These are phyloP conservation scores for Exaiptasia diaphana DNA, from an alignment of 64 coral and sea anemone genomes.

Conservation along the genomic window DNA sequence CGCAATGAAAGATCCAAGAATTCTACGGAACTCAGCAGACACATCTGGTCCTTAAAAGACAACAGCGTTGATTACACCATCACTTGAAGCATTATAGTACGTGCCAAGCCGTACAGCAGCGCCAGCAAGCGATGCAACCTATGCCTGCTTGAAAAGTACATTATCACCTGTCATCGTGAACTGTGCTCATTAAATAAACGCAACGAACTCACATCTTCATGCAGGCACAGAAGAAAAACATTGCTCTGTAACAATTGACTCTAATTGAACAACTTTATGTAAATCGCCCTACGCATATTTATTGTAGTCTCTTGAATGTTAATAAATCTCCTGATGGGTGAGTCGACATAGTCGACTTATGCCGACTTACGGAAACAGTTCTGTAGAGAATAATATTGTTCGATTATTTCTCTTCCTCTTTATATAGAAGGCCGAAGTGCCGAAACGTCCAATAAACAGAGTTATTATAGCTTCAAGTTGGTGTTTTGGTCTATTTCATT, in stretches of 20 bases:
- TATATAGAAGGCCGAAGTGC: too few species aligned
- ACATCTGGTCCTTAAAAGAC: conserved; percentile 6
- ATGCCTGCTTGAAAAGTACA: conserved; percentile 16
- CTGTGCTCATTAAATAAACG: conserved; percentile 22
- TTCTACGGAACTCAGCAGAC: conserved; percentile 12
- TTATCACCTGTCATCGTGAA: conserved; percentile 26
- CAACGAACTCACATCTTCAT: conserved; percentile 8
- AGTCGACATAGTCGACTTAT: too few species aligned
- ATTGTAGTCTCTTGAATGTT: too few species aligned
- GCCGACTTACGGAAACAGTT: too few species aligned
- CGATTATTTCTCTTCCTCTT: too few species aligned
- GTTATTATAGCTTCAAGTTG: too few species aligned
- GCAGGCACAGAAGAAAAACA: background rate
- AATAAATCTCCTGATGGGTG: too few species aligned
- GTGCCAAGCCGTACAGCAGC: conserved; percentile 21
- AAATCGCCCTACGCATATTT: too few species aligned
- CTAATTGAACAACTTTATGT: too few species aligned
- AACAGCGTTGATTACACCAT: background rate
- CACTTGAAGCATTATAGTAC: conserved; percentile 11
- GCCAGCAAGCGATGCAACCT: conserved; percentile 14
- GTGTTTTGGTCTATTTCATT: too few species aligned
- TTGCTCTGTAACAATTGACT: conserved; percentile 1
- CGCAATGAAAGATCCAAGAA: background rate
- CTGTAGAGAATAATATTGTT: too few species aligned
- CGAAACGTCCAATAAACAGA: too few species aligned